Base-by-base conservation (phyloP, 2,888 invertebrate genomes). In the Agriopis marginaria region DNA sequence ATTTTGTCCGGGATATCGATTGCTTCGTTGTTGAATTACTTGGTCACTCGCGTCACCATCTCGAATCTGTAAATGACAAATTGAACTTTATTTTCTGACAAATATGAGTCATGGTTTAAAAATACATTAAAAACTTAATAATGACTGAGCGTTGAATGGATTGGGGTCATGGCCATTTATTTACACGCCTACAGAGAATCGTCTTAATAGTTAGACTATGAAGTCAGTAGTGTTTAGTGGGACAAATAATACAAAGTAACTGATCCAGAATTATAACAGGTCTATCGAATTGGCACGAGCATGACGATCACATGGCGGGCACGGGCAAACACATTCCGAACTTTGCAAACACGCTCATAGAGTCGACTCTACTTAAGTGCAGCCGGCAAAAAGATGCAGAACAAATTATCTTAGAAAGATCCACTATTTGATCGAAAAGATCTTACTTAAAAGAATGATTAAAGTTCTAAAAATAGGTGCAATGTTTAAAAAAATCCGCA, bases 111-210 rank as follows among this genome's bases (percentile, higher is more conserved):
- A 68, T 14, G 39, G 50, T 63, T 66, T 65, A 60, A 71, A 72
- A 66, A 63, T 68, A 56, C 68, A 66, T 66, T 66, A 70, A 76
- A 64, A 50, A 50, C 47, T 44, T 62, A 66, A 55, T 59, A 75
- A 73, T 61, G 63, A 63, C 63, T 75, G 73, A 74, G 77, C 70
- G 69, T 75, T 76, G 76, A 75, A 79, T 77, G 42, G 60, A 89
- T 89, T 80, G 85, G 76, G 89, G 90, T 86, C 90, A 90, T 55
- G 89, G 90, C 76, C 89, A 82, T 83, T 83, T 87, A 86, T 86
- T 84, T 81, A 83, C 80, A 81, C 86, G 84, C 87, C 86, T 82
- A 87, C 87, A 77, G 80, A 75, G 72, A 77, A 77, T 76, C 72
- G 75, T 79, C 76, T 75, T 79, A 76, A 62, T 70, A 63, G 65